Conservation (phyloP, 2,888 invertebrate species). For the Oscheius sp. region DNA sequence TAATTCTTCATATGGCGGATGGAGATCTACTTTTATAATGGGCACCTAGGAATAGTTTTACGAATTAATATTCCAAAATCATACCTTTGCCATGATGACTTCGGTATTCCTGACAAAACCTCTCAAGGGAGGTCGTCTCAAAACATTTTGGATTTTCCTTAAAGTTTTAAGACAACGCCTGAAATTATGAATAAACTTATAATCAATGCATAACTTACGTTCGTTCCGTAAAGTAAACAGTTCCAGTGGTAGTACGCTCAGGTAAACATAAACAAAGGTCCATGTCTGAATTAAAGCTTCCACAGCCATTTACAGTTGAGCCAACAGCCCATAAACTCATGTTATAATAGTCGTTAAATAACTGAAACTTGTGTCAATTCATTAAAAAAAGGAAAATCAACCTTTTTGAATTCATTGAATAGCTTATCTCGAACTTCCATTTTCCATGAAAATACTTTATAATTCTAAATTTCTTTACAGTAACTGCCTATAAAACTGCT, state of each 20-base stretch:
- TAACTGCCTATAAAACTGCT: not conserved
- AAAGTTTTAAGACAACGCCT: constrained; percentile 14
- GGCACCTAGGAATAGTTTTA: constrained; percentile 55
- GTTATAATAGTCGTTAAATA: not conserved
- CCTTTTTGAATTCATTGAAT: constrained; percentile 35
- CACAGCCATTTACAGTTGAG: constrained; percentile 71
- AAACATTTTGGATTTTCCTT: constrained; percentile 3
- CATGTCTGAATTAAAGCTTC: constrained; percentile 70
- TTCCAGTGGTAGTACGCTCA: not conserved
- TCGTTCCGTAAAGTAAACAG: not conserved
- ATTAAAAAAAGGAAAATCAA: not conserved
- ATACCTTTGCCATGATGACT: constrained; percentile 54
- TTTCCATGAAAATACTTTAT: constrained; percentile 35
- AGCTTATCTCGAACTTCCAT: constrained; percentile 43
- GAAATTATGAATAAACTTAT: not conserved
- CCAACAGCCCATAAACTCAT: constrained; percentile 53
- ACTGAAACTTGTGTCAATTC: not conserved
- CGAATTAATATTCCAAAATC: not conserved
- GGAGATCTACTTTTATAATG: constrained; percentile 60
- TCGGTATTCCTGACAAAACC: constrained; percentile 8
- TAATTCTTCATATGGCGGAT: constrained; percentile 51
- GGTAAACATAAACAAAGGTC: constrained; percentile 67
- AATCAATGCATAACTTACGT: not conserved
- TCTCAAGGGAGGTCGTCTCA: constrained; percentile 5
- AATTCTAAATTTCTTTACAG: not conserved